Conservation (phyloP, 1,140 invertebrate genomes). For the Leptoteleia sp. region DNA sequence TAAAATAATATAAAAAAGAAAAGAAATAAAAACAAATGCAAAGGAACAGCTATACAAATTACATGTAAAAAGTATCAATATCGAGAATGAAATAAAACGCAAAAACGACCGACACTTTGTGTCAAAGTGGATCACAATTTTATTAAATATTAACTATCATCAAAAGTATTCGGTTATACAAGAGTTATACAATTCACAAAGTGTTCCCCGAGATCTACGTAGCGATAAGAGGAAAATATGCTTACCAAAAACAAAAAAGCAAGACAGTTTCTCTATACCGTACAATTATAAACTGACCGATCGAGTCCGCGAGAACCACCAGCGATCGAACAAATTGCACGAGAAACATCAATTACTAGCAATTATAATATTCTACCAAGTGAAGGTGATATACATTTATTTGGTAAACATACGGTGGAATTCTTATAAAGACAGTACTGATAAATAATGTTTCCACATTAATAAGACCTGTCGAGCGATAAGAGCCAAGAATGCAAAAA, state of each 20-base stretch:
- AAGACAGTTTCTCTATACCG: conserved; percentile 9
- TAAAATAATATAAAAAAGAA: conserved; percentile 43
- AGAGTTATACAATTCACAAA: conserved; percentile 78
- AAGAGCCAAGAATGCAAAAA: conserved; percentile 61
- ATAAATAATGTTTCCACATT: conserved; percentile 59
- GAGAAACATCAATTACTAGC: conserved; percentile 10
- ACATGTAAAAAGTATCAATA: conserved; percentile 35
- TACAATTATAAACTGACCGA: conserved; percentile 29
- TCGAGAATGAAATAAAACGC: conserved; percentile 76
- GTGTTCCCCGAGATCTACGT: conserved; percentile 74
- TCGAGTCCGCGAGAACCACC: conserved; percentile 23
- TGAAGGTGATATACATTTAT: conserved; percentile 62
- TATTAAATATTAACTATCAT: conserved; percentile 80
- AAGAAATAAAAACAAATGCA: conserved; percentile 32
- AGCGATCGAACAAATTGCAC: conserved; percentile 21
- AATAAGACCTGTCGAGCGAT: conserved; percentile 45
- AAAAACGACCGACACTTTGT: conserved; percentile 73
- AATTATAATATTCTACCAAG: conserved; percentile 31
- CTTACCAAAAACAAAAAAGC: conserved; percentile 74
- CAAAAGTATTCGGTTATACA: conserved; percentile 78
- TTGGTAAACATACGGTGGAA: conserved; percentile 75
- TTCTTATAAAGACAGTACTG: conserved; percentile 56
- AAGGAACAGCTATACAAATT: conserved; percentile 15
- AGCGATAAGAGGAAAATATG: conserved; percentile 74
- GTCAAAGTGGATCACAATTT: conserved; percentile 79